Percentiles rank a stretch among this genome's conserved stretches.
These are phyloP conservation scores for Cebidichthys violaceus DNA, from an alignment of 2,113 vertebrate genomes.

Conservation along the genomic window DNA sequence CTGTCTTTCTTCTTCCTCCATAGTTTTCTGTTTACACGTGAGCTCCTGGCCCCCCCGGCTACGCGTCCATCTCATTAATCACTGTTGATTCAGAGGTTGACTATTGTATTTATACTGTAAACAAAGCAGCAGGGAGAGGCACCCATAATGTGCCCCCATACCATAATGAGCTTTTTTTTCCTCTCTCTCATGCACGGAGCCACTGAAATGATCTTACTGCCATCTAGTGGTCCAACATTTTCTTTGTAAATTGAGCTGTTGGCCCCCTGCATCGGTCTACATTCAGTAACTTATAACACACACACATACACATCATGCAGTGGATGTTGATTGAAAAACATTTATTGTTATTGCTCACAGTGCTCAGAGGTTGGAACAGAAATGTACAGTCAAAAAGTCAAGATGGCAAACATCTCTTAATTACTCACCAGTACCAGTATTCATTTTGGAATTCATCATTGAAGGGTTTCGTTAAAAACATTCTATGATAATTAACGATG, in stretches of 20 bases:
- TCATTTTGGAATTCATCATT: not conserved
- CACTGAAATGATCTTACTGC: slow-evolving; percentile 28
- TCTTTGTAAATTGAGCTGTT: not conserved
- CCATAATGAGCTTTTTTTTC: not conserved
- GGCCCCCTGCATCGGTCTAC: not conserved
- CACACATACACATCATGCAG: not conserved
- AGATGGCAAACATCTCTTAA: slow-evolving; percentile 2
- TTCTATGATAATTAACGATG: not conserved
- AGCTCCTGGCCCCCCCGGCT: slow-evolving; percentile 31
- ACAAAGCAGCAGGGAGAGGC: slow-evolving; percentile 46
- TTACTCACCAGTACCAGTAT: not conserved
- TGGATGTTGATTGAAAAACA: slow-evolving; percentile 37
- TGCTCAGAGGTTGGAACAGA: slow-evolving; percentile 67
- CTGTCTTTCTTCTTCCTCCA: slow-evolving; percentile 20
- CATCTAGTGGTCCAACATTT: slow-evolving; percentile 57
- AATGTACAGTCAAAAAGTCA: slow-evolving; percentile 54
- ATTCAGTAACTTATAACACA: not conserved
- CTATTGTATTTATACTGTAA: slow-evolving; percentile 51
- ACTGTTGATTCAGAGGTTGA: slow-evolving; percentile 33
- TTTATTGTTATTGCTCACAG: slow-evolving; percentile 70
- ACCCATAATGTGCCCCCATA: not conserved
- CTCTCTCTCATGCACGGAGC: not conserved
- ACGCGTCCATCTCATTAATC: slow-evolving; percentile 31
- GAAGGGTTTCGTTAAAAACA: not conserved
- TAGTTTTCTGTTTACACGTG: slow-evolving; percentile 43